Evolutionary conservation across 1,140 invertebrate species (phyloP), one percentile per base, ranked within the genome.

Genomic region (Idris sp.): DNA sequence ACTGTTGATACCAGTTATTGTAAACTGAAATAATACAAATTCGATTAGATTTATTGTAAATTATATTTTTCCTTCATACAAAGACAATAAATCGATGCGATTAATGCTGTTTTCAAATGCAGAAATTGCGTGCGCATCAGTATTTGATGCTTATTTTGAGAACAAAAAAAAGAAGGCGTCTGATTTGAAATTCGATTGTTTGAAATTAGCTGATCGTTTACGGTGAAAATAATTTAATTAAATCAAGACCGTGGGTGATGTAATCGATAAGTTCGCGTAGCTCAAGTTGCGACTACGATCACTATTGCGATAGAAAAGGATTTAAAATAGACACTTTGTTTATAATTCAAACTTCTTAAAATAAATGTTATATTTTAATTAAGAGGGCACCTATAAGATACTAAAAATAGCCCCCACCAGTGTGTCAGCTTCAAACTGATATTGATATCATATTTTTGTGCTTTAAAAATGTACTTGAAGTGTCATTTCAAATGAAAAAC

Each of bases 151-250:
- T 62, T 62, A 62, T 62, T 49, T 62, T 41, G 9, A 25, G 26
- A 62, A 25, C 36, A 9, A 3, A 41, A 49, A 51, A 62, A 48
- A 36, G 48, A 46, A 13, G n/a, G n/a, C 14, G 43, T 48, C 46
- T 49, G 25, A 11, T 38, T 64, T 8, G 48, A 53, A 51, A 64
- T 35, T 53, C 46, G 46, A 38, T 61, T 61, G 59, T 53, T 53
- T 36, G 38, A 53, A 44, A 64, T 53, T 43, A 18, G 38, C 51
- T 33, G 31, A 67, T 67, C 40, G 62, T 67, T 67, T 56, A 56
- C 51, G 62, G 51, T 38, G 51, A 56, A 46, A 67, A 67, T 65
- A 56, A 67, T 56, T 56, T 56, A 67, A 67, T 67, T 49, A 48
- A 56, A 56, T 67, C 51, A 56, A 56, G 51, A 67, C 49, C 28